Evolutionary conservation across 1,140 invertebrate genomes (phyloP).

Genomic region (Atta colombica): DNA sequence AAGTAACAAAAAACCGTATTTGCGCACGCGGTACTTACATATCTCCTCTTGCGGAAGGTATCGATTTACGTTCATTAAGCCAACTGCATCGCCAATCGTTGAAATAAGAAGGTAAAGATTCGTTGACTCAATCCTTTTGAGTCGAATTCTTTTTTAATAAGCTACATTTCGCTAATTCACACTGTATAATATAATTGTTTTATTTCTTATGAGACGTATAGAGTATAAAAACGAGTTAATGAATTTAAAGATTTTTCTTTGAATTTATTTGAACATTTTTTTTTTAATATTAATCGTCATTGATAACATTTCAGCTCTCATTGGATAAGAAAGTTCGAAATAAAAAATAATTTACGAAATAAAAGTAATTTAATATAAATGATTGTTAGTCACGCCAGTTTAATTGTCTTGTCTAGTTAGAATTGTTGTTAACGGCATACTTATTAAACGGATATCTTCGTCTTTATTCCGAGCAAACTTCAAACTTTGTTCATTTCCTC

Average conservation of each 20-base stretch:
- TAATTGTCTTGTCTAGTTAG: not conserved
- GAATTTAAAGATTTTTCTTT: not conserved
- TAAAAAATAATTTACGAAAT: not conserved
- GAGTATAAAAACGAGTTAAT: not conserved
- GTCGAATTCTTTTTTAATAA: conserved; percentile 50
- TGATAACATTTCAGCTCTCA: not conserved
- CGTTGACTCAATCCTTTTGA: conserved; percentile 49
- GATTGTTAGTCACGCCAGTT: not conserved
- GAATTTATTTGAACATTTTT: not conserved
- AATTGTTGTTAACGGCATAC: not conserved
- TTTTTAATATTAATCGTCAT: not conserved
- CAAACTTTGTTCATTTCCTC: not conserved
- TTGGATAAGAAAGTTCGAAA: not conserved
- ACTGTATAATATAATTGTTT: not conserved
- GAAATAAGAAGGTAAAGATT: conserved; percentile 47
- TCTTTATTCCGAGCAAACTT: conserved; percentile 46
- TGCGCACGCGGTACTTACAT: conserved; percentile 53
- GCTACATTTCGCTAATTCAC: conserved; percentile 3
- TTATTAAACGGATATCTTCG: not conserved
- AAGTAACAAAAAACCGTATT: conserved; percentile 63
- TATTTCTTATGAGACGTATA: not conserved
- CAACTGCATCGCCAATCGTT: conserved; percentile 38
- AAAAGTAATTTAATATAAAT: conserved; percentile 6
- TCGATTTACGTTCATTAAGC: conserved; percentile 62
- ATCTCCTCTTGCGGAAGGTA: conserved; percentile 48